phyloP scores from a whole-genome alignment of 1,140 invertebrate genomes.

The Drosophila watanabei region DNA sequence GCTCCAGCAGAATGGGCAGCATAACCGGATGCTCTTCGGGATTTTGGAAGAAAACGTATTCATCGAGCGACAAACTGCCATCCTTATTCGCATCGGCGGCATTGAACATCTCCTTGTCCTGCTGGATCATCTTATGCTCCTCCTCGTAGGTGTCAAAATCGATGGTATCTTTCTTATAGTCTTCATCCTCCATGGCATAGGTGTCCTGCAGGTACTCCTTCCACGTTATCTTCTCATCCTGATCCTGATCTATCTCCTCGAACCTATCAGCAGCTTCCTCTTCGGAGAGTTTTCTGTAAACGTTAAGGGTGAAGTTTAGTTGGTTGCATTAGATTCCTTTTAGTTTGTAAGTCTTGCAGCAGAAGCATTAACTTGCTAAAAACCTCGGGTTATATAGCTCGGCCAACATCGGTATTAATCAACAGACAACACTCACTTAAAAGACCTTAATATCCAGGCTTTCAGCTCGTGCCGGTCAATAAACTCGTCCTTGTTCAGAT shows the following conservation, averaged over 20 bases:
- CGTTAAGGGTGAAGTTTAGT: slow-evolving; percentile 7
- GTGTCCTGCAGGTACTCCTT: slow-evolving; percentile 94
- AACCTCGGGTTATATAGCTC: slow-evolving; percentile 23
- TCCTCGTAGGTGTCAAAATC: slow-evolving; percentile 83
- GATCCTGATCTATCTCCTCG: slow-evolving; percentile 94
- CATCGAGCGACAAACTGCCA: slow-evolving; percentile 90
- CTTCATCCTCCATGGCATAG: slow-evolving; percentile 90
- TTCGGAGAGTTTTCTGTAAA: slow-evolving; percentile 91
- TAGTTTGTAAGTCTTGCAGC: slow-evolving; percentile 19
- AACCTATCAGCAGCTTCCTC: slow-evolving; percentile 96
- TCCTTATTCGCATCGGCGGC: slow-evolving; percentile 95
- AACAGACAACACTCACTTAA: slow-evolving; percentile 89
- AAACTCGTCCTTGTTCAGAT: slow-evolving; percentile 90
- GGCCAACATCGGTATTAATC: slow-evolving; percentile 54
- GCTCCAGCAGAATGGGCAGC: slow-evolving; percentile 93
- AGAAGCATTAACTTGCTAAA: slow-evolving; percentile 21
- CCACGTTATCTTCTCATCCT: slow-evolving; percentile 94
- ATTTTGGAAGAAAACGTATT: slow-evolving; percentile 96
- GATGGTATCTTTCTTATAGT: slow-evolving; percentile 85
- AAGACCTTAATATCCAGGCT: slow-evolving; percentile 97
- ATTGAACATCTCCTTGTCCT: slow-evolving; percentile 95
- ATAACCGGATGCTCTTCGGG: slow-evolving; percentile 97
- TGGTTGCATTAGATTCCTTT: not conserved
- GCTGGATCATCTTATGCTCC: slow-evolving; percentile 88
- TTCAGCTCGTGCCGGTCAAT: slow-evolving; percentile 94